Conservation (phyloP, 1,140 invertebrate genomes). For the Leptestheria dahalacensis region DNA sequence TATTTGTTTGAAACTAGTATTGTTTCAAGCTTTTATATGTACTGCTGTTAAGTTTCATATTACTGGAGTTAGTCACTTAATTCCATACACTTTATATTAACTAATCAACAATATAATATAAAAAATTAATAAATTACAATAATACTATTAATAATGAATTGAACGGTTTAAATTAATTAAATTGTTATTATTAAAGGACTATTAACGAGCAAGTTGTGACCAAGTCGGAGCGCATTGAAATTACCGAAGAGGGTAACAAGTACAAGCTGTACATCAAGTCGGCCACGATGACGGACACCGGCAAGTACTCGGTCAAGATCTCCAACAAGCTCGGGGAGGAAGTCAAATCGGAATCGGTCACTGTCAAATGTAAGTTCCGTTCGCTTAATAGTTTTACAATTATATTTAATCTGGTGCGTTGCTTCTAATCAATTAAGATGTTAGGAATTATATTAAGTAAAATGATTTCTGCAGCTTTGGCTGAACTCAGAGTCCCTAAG, state of each 20-base stretch:
- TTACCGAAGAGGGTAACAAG: constrained; percentile 49
- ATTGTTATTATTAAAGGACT: too few relatives aligned
- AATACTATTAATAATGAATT: background rate
- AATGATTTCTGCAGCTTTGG: constrained; percentile 42
- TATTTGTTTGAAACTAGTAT: constrained; percentile 18
- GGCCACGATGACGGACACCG: constrained; percentile 39
- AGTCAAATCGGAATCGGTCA: constrained; percentile 45
- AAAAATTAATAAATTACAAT: background rate
- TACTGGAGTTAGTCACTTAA: too few relatives aligned
- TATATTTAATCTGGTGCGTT: too few relatives aligned
- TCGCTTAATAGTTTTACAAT: constrained; percentile 10
- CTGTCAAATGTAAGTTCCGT: constrained; percentile 46
- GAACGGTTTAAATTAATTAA: too few relatives aligned
- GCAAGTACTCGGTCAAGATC: constrained; percentile 37
- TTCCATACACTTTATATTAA: constrained; percentile 13
- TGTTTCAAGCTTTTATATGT: too few relatives aligned
- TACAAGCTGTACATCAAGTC: constrained; percentile 43
- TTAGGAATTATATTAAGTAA: too few relatives aligned
- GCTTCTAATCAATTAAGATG: too few relatives aligned
- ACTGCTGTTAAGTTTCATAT: too few relatives aligned
- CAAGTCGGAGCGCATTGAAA: constrained; percentile 40
- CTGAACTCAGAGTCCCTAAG: constrained; percentile 57
- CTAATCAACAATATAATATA: background rate
- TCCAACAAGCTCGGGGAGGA: constrained; percentile 37
- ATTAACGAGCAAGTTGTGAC: constrained; percentile 50